Conservation (phyloP, 2,797 vertebrate species). For the Cottoperca gobio region DNA sequence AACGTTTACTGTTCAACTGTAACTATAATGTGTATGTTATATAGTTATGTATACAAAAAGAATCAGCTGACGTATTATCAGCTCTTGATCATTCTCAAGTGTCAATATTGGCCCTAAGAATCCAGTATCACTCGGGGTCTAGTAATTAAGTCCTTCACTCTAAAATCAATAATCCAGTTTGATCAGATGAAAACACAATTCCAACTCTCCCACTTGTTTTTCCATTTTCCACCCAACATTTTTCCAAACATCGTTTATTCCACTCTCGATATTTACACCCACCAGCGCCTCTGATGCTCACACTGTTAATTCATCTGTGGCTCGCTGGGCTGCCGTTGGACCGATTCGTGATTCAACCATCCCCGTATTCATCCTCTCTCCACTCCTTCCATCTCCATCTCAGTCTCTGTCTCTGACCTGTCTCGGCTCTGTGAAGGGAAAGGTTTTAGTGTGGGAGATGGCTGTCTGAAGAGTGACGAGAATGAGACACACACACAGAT, state of each 20-base stretch:
- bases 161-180: conserved; percentile 23
- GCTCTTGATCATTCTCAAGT: not conserved
- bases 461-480: conserved; percentile 61
- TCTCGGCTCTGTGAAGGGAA: conserved; percentile 65
- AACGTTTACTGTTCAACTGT: not conserved
- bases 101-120: not conserved
- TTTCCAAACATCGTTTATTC: conserved; percentile 31
- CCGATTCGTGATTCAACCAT: conserved; percentile 61
- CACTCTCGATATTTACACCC: conserved; percentile 46
- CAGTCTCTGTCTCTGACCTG: conserved; percentile 65
- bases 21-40: too few relatives aligned
- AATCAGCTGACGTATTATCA: not conserved
- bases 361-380: conserved; percentile 61
- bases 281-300: conserved; percentile 38
- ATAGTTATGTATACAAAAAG: not conserved
- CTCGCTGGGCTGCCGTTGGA: conserved; percentile 32
- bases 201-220: conserved; percentile 1
- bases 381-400: conserved; percentile 45
- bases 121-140: not conserved
- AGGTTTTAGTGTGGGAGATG: conserved; percentile 66
- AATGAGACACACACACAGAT: conserved; percentile 33
- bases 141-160: conserved; percentile 9
- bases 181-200: conserved; percentile 20
- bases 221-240: conserved; percentile 12
- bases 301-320: conserved; percentile 57